Conservation (phyloP, 2,888 invertebrate genomes). For the Chrysolina americana region DNA sequence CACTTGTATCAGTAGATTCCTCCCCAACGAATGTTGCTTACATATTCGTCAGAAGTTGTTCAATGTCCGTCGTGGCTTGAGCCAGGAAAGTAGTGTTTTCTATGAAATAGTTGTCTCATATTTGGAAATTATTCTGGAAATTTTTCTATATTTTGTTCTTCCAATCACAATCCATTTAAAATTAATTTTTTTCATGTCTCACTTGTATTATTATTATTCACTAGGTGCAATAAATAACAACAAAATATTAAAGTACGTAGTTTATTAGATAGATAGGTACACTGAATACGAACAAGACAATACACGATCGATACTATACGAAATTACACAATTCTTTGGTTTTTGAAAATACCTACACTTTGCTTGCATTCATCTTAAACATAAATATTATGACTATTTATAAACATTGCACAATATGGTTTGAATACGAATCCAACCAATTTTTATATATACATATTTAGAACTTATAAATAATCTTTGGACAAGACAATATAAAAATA, state of each 20-base stretch:
- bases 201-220: too few relatives aligned
- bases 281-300: neutral
- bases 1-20: too few relatives aligned
- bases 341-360: constrained; percentile 36
- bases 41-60: too few relatives aligned
- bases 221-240: neutral
- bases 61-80: too few relatives aligned
- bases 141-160: too few relatives aligned
- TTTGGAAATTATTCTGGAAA: too few relatives aligned
- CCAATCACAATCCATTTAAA: neutral
- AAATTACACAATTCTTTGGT: constrained; percentile 47
- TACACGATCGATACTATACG: constrained; percentile 9
- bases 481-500: neutral
- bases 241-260: constrained; percentile 5
- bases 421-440: constrained; percentile 23
- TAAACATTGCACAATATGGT: constrained; percentile 36
- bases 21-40: too few relatives aligned
- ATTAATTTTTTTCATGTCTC: too few relatives aligned
- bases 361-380: constrained; percentile 4
- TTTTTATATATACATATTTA: constrained; percentile 2
- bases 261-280: constrained; percentile 20
- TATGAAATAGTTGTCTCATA: too few relatives aligned
- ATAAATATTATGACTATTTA: constrained; percentile 35
- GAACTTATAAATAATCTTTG: constrained; percentile 40
- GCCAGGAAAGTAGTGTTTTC: too few relatives aligned